phyloP scores from a whole-genome alignment of 2,888 invertebrate genomes.

The Epistrophe grossulariae region DNA sequence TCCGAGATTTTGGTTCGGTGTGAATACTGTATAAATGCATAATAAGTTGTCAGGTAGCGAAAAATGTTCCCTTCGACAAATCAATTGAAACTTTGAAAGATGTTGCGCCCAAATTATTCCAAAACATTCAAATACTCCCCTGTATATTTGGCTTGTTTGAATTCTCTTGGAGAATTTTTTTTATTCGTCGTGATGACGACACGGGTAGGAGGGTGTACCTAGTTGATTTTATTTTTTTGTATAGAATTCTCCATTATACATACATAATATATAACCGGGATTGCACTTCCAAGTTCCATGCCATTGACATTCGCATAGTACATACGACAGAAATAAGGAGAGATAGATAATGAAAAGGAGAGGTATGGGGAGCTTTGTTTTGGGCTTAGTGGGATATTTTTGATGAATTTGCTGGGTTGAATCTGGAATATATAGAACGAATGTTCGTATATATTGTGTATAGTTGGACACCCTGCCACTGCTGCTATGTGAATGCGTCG shows the following conservation, averaged over 20 bases:
- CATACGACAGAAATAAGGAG: background rate
- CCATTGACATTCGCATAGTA: conserved; percentile 69
- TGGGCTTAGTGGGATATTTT: conserved; percentile 47
- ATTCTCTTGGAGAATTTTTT: conserved; percentile 11
- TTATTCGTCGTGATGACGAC: conserved; percentile 19
- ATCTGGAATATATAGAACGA: conserved; percentile 70
- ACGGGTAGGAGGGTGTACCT: background rate
- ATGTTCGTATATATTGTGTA: conserved; percentile 23
- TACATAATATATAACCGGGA: conserved; percentile 5
- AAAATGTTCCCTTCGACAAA: too few species aligned
- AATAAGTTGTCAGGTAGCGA: too few species aligned
- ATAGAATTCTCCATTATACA: background rate
- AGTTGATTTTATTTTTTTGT: background rate
- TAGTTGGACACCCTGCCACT: conserved; percentile 30
- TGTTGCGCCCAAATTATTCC: background rate
- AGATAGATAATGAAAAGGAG: background rate
- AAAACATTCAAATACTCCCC: background rate
- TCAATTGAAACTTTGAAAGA: background rate
- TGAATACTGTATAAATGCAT: too few species aligned
- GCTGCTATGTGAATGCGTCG: conserved; percentile 34
- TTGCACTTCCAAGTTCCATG: conserved; percentile 72
- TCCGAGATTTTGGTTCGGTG: too few species aligned
- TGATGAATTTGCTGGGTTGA: conserved; percentile 51
- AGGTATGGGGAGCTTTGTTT: conserved; percentile 36
- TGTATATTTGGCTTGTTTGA: background rate